phyloP scores from a whole-genome alignment of 2,797 vertebrate genomes.

The Lacerta bilineata region DNA sequence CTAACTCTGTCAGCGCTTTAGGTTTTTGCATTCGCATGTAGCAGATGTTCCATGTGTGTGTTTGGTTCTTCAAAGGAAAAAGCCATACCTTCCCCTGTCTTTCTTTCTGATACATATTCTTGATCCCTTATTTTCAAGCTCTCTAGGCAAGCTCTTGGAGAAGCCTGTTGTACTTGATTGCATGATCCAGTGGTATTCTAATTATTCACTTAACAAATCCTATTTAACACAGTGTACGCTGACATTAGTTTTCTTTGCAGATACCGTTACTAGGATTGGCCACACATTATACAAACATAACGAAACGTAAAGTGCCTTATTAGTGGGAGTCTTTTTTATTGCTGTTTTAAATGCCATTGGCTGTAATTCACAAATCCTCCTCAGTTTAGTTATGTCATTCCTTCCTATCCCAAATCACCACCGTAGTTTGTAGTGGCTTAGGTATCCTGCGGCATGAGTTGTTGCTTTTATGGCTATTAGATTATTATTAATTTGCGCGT shows the following conservation, averaged over 20 bases:
- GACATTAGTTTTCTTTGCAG: constrained; percentile 38
- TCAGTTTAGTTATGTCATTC: not conserved
- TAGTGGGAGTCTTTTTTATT: constrained; percentile 27
- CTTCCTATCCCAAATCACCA: not conserved
- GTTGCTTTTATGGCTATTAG: too few species aligned
- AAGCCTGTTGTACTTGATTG: constrained; percentile 14
- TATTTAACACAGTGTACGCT: accelerated
- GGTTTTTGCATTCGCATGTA: not conserved
- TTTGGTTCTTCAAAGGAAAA: not conserved
- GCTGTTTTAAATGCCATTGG: constrained; percentile 10
- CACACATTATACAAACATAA: not conserved
- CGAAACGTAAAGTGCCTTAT: constrained; percentile 28
- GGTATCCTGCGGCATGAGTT: not conserved
- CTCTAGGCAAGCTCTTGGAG: not conserved
- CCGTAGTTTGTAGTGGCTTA: not conserved
- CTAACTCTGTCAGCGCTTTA: constrained; percentile 57
- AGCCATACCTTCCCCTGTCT: too few species aligned
- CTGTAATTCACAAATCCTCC: not conserved
- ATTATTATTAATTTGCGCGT: too few species aligned
- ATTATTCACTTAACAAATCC: constrained; percentile 31
- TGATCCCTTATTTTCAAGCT: constrained; percentile 24
- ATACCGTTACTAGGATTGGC: not conserved
- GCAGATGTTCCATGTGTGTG: accelerated
- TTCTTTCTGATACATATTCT: not conserved
- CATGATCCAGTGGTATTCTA: not conserved